Percentiles rank a stretch among this genome's conserved stretches.
Evolutionary conservation across 2,888 invertebrate genomes (phyloP).

Genomic region (Eupithecia pulchellata): DNA sequence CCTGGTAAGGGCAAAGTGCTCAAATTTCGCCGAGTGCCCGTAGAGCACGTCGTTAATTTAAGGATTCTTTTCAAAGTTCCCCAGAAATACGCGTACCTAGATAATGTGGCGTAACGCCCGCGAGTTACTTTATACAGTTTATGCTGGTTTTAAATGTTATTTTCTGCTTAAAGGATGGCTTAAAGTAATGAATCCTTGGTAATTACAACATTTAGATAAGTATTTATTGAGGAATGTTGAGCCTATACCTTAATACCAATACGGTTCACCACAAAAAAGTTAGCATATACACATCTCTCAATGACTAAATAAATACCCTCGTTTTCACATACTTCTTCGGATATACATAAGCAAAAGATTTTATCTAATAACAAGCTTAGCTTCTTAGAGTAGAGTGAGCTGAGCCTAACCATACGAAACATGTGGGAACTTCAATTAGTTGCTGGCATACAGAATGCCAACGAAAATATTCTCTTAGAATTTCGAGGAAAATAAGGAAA

Average conservation of each 20-base stretch:
- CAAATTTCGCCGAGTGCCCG: conserved; percentile 54
- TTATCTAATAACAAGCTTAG: not conserved
- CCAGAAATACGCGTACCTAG: conserved; percentile 5
- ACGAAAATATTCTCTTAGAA: conserved; percentile 3
- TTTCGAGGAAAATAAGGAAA: not conserved
- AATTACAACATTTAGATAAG: too few relatives aligned
- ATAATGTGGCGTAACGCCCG: conserved; percentile 3
- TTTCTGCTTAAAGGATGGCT: not conserved
- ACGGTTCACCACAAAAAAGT: too few relatives aligned
- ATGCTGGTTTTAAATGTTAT: not conserved
- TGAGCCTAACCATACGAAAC: conserved; percentile 1
- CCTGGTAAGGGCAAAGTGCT: conserved; percentile 44
- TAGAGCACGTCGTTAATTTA: conserved; percentile 65
- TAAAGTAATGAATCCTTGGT: not conserved
- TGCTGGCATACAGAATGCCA: conserved; percentile 4
- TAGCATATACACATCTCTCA: not conserved
- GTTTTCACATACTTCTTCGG: not conserved
- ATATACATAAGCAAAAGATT: not conserved
- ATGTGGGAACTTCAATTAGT: conserved; percentile 9
- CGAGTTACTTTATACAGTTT: conserved; percentile 5
- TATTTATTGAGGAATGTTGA: too few relatives aligned
- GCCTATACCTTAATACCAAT: too few relatives aligned
- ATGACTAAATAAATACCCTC: too few relatives aligned
- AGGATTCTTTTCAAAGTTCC: conserved; percentile 58
- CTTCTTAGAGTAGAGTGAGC: not conserved